Percentiles rank a stretch among this genome's conserved stretches.
These are phyloP conservation scores for Alviniconcha marisindica DNA, from an alignment of 1,140 invertebrate species.

Conservation along the genomic window DNA sequence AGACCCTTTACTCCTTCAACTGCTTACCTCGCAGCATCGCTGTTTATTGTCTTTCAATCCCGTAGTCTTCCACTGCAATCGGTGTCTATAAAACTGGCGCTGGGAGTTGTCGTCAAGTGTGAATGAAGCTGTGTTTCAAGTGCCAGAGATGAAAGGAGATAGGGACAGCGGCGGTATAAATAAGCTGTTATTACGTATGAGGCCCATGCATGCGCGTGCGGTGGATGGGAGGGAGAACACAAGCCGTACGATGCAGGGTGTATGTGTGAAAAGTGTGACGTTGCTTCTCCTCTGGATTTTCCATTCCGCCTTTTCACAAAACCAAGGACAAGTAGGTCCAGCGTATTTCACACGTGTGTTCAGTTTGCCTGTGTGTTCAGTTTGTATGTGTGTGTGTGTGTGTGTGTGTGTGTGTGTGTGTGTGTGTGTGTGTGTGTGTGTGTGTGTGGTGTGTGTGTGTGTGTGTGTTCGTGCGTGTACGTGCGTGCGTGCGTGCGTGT, in stretches of 20 bases:
- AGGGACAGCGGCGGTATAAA: background rate
- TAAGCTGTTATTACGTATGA: background rate
- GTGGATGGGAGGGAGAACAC: background rate
- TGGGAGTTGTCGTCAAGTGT: no score
- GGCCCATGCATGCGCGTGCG: no score
- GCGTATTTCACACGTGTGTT: background rate
- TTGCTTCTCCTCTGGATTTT: background rate
- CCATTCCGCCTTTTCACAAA: background rate
- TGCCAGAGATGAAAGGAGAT: background rate
- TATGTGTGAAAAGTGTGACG: background rate
- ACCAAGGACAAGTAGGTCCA: background rate
- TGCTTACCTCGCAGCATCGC: no score
- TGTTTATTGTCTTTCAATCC: no score
- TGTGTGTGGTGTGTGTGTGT: no score
- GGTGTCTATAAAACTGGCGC: no score
- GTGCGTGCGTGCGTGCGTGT: no score
- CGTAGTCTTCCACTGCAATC: no score
- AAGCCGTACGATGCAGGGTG: no score
- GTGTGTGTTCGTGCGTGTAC: no score
- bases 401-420: background rate
- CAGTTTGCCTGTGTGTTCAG: background rate
- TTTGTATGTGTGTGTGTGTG: background rate
- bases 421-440: background rate
- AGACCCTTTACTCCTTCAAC: no score
- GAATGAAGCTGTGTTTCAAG: no score